Evolutionary conservation across 2,113 vertebrate genomes (phyloP).

Genomic region (Pelodiscus sinensis): DNA sequence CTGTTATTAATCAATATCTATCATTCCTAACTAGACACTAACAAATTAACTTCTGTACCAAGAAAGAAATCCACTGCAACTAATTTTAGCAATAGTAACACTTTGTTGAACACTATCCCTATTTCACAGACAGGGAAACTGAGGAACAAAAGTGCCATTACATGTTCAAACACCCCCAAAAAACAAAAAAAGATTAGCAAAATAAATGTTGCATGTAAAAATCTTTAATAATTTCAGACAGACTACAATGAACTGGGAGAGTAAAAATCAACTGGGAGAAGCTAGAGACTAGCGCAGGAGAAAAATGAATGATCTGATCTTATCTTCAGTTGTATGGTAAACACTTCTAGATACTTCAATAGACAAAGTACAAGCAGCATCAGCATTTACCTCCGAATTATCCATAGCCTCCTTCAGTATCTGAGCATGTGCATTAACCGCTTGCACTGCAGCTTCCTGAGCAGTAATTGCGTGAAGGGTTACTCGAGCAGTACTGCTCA

Average conservation of each 20-base stretch:
- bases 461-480: conserved; percentile 89
- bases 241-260: background rate
- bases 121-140: background rate
- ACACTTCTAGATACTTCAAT: background rate
- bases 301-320: background rate
- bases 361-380: accelerated
- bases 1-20: too few species aligned
- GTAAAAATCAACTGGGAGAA: background rate
- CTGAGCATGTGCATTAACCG: conserved; percentile 84
- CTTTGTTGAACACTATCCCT: background rate
- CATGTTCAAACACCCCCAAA: background rate
- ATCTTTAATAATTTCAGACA: background rate
- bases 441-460: conserved; percentile 90
- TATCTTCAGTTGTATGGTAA: background rate
- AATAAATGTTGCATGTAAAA: background rate
- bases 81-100: background rate
- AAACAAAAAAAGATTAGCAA: background rate
- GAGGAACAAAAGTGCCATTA: background rate
- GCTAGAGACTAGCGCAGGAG: background rate
- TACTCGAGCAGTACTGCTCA: conserved; percentile 82
- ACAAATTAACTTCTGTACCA: background rate
- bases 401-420: conserved; percentile 94
- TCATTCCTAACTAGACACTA: background rate
- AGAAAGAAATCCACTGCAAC: background rate
- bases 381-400: conserved; percentile 82